These are phyloP conservation scores for Dasyornis broadbenti DNA, from an alignment of 2,113 vertebrate genomes.

Conservation along the genomic window DNA sequence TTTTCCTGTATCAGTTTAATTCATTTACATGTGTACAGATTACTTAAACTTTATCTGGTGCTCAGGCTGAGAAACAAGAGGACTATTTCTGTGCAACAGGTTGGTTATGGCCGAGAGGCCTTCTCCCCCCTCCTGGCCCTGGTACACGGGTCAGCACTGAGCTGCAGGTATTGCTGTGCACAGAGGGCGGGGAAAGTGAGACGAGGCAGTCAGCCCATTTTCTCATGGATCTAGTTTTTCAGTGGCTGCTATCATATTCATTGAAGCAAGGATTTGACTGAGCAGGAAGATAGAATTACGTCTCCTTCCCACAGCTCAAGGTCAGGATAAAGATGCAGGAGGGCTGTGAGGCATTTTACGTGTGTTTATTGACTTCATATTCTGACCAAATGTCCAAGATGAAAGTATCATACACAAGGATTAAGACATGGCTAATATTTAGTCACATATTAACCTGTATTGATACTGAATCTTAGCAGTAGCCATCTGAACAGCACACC, in stretches of 20 bases:
- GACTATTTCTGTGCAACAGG: not conserved
- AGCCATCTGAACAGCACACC: not conserved
- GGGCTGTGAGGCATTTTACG: not conserved
- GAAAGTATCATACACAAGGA: not conserved
- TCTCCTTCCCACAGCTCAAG: conserved; percentile 53
- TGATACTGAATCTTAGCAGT: not conserved
- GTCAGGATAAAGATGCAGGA: conserved; percentile 46
- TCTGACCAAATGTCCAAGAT: not conserved
- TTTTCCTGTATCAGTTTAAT: not conserved
- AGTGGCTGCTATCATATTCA: conserved; percentile 54
- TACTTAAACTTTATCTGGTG: not conserved
- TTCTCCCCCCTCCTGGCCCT: not conserved
- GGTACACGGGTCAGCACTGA: not conserved
- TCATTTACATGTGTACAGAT: not conserved
- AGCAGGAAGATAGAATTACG: conserved; percentile 46
- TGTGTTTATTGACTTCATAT: not conserved
- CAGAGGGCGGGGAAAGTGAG: not conserved
- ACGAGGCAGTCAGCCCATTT: not conserved
- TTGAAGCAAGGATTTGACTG: conserved; percentile 61
- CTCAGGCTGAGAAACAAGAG: not conserved
- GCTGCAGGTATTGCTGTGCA: not conserved
- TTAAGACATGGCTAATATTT: not conserved
- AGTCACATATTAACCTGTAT: not conserved
- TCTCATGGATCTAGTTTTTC: conserved; percentile 65
- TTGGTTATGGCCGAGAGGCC: not conserved